phyloP scores from a whole-genome alignment of 2,113 vertebrate genomes.

The Plestiodon gilberti region DNA sequence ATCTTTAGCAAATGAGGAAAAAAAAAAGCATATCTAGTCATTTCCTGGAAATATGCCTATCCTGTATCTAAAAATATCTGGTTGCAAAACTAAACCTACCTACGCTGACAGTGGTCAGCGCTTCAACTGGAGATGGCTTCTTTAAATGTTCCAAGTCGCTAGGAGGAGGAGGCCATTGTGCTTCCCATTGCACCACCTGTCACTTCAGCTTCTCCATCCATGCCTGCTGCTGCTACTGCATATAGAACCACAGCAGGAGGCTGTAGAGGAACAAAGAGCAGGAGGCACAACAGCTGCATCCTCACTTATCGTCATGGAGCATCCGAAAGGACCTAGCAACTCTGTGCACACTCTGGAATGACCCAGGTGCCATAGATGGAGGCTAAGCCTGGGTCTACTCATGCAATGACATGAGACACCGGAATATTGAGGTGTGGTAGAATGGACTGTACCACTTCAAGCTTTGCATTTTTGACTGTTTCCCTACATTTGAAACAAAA shows the following conservation, averaged over 20 bases:
- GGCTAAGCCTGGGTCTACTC: not conserved
- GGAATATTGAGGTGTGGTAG: not conserved
- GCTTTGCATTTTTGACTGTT: not conserved
- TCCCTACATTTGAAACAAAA: not conserved
- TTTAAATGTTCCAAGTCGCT: not conserved
- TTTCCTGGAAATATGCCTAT: slow-evolving; percentile 64
- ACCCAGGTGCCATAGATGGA: not conserved
- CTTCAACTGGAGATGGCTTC: not conserved
- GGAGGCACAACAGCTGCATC: not conserved
- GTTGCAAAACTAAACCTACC: slow-evolving; percentile 25
- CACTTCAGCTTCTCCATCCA: not conserved
- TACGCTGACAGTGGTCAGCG: not conserved
- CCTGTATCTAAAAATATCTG: slow-evolving; percentile 56
- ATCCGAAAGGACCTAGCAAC: not conserved
- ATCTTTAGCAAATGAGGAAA: slow-evolving; percentile 68
- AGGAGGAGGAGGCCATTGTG: not conserved
- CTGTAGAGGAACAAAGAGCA: not conserved
- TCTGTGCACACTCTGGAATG: no score
- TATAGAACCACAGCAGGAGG: not conserved
- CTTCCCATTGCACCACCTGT: not conserved
- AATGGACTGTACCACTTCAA: not conserved
- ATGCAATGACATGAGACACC: not conserved
- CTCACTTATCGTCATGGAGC: not conserved
- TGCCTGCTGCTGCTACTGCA: not conserved
- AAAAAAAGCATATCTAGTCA: slow-evolving; percentile 64